Base-by-base conservation (phyloP, 2,888 invertebrate species). In the Cylindroiulus punctatus region DNA sequence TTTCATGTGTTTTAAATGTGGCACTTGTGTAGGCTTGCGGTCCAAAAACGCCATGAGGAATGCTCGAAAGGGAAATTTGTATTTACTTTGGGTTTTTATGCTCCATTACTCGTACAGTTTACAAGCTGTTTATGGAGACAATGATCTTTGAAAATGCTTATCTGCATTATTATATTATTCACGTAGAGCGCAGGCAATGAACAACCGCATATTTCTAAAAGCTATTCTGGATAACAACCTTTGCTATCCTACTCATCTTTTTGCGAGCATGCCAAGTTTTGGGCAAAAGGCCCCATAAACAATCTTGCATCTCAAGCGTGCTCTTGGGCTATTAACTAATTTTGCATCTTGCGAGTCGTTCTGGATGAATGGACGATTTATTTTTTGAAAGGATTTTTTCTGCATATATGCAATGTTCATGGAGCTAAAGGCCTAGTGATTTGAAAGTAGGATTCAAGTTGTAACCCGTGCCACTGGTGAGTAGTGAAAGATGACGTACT, bases 71-170 rank as follows among this genome's bases (percentile, higher is more conserved):
- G 30, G 30, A 30, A 76, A 26, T 30, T 76, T 76, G 76, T 26
- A 76, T 76, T 65, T 65, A 65, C 57, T n/a, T 65, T 65, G 57
- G 26, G 3, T 30, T 76, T 76, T 76, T 76, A 76, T 76, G 76
- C 76, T 76, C 76, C 76, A 76, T 76, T 76, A 76, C 76, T 76
- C 76, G 30, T 76, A 76, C 76, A 26, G 76, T 76, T 76, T 76
- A 76, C 76, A 76, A 76, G 76, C 76, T 76, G 76, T 76, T 76
- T 76, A 76, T 76, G 76, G 76, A 76, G 76, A 76, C 76, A 76
- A 76, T 76, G 76, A 76, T 76, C 76, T 76, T 76, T 30, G 76
- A 76, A 76, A 76, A 76, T 30, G 76, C 76, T 76, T 76, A 76
- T 76, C 76, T 76, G 30, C 76, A 76, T 76, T 76, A 26, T 30